A percentile compares a stretch with the other conserved stretches of the same genome.
These are phyloP conservation scores for Forbesichthys papilliferus DNA, from an alignment of 2,113 vertebrate genomes.

Conservation along the genomic window DNA sequence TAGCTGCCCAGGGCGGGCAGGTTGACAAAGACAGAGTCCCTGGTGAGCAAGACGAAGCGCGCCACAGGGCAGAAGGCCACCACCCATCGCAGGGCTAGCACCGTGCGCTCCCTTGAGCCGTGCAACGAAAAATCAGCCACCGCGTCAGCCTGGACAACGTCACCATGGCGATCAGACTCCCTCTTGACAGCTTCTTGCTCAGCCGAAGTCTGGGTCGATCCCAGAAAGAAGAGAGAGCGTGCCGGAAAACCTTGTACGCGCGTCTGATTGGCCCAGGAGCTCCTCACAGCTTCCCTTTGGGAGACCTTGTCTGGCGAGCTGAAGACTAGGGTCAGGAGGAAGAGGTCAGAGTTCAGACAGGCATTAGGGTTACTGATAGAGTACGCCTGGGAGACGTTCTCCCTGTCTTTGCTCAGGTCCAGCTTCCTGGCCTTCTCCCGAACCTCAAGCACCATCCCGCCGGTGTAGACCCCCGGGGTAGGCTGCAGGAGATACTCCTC, in stretches of 20 bases:
- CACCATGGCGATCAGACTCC: conserved; percentile 77
- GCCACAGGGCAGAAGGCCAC: conserved; percentile 84
- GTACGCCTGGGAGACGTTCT: conserved; percentile 78
- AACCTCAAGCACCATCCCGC: conserved; percentile 76
- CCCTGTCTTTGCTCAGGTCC: conserved; percentile 66
- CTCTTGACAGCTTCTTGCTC: conserved; percentile 68
- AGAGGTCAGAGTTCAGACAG: conserved; percentile 76
- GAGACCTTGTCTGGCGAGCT: conserved; percentile 78
- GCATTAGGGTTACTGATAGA: conserved; percentile 55
- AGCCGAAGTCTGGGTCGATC: conserved; percentile 63
- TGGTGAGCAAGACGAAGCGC: conserved; percentile 82
- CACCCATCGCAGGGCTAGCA: conserved; percentile 81
- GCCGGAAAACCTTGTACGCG: conserved; percentile 61
- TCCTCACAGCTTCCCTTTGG: conserved; percentile 78
- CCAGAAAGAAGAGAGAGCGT: conserved; percentile 81
- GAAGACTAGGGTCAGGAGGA: conserved; percentile 83
- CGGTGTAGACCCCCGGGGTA: conserved; percentile 77
- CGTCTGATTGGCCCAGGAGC: conserved; percentile 85
- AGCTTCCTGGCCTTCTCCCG: conserved; percentile 84
- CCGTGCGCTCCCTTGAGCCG: conserved; percentile 74
- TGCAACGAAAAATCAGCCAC: conserved; percentile 70
- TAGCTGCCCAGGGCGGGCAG: conserved; percentile 78
- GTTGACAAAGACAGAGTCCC: conserved; percentile 82
- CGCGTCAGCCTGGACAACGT: conserved; percentile 81
- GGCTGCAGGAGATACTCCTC: conserved; percentile 88